phyloP scores from a whole-genome alignment of 2,797 vertebrate genomes.

The Enteromius viviparus region DNA sequence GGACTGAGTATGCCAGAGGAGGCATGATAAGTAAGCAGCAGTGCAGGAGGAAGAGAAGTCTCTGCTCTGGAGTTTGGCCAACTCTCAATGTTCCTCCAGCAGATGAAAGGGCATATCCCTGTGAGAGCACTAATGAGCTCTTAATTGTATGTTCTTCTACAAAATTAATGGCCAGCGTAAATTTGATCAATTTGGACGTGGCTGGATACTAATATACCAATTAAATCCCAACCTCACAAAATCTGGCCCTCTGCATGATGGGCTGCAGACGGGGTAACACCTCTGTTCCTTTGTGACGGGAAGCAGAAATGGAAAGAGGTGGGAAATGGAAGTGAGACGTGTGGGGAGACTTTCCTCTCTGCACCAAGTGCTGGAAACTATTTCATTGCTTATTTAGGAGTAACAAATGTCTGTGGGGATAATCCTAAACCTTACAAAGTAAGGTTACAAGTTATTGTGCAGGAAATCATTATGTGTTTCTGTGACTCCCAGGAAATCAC shows the following conservation, averaged over 20 bases:
- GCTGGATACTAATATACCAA: slow-evolving; percentile 84
- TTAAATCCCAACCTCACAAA: slow-evolving; percentile 73
- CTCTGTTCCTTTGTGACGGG: slow-evolving; percentile 16
- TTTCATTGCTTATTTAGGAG: slow-evolving; percentile 3
- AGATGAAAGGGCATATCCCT: slow-evolving; percentile 83
- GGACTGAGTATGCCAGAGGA: slow-evolving; percentile 18
- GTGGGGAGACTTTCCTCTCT: neutral
- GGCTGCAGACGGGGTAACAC: slow-evolving; percentile 29
- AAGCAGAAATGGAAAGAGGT: slow-evolving; percentile 6
- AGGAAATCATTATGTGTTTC: neutral
- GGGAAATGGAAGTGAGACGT: slow-evolving; percentile 4
- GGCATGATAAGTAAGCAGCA: slow-evolving; percentile 59
- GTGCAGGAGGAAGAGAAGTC: slow-evolving; percentile 64
- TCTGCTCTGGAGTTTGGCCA: slow-evolving; percentile 77
- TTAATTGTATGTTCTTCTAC: slow-evolving; percentile 87
- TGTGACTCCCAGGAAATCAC: neutral
- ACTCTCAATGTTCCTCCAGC: slow-evolving; percentile 83
- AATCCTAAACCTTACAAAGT: neutral
- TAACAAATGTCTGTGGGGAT: neutral
- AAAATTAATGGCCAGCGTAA: slow-evolving; percentile 85
- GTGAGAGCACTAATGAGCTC: slow-evolving; percentile 79
- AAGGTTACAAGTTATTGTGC: neutral
- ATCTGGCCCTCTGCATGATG: slow-evolving; percentile 37
- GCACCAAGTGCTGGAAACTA: neutral
- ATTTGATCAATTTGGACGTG: slow-evolving; percentile 84